Evolutionary conservation across 2,888 invertebrate genomes (phyloP), one percentile per base, ranked within the genome.

Genomic region (Tineola bisselliella): DNA sequence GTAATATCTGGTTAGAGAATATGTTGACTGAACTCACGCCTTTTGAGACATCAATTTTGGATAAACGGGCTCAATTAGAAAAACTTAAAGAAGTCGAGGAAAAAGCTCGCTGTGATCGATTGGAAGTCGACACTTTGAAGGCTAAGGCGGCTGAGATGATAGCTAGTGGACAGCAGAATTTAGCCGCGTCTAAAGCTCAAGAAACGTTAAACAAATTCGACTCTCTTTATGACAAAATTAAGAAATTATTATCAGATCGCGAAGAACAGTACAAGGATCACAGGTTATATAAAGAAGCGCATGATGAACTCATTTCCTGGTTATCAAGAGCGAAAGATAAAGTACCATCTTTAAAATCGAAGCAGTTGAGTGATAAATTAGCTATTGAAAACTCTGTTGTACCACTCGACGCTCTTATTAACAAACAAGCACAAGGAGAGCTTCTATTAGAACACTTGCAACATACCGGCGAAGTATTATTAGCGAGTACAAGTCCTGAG

Each of bases 371-470:
- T 67, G 96, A 96, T 69, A 95, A 96, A 76, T 74, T 96, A 62
- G 94, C 96, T 0, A 93, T 97, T 65, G 96, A 97, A 75, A 94
- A 93, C 70, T 94, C 95, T 6, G 93, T 95, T 0, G 92, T 93
- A 25, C 95, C 95, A n/a, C 89, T 96, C 52, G 95, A 96, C 69
- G 92, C 93, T 61, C 78, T 96, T 33, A 86, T 96, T 30, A 96
- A 96, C 69, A 96, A 96, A 72, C 94, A 95, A 80, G 94, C 95
- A 6, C 96, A 96, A 84, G 97, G 97, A 3, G 95, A 96, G 75
- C 81, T 96, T 0, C 81, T 96, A 59, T 89, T 96, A 8, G 96
- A 97, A 74, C 94, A 95, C 75, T 84, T 96, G 57, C 93, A 94
- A 65, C 95, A 95, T 67, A 93, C 94, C 12, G 96, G 95, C 5